phyloP scores from a whole-genome alignment of 1,140 invertebrate genomes.

The Protaetia brevitarsis region DNA sequence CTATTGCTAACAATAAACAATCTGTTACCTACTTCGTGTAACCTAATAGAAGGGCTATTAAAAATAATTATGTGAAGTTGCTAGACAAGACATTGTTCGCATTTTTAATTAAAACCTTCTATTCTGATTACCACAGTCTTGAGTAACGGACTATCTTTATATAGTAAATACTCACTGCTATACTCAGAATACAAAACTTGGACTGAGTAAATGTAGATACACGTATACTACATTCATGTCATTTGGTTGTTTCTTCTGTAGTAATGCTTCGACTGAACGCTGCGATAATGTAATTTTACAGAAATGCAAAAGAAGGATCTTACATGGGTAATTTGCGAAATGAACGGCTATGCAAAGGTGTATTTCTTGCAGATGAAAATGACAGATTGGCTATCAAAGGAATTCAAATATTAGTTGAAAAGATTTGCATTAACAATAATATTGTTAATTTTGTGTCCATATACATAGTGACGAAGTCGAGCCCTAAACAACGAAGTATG shows the following conservation, averaged over 20 bases:
- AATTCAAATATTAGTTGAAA: too few relatives aligned
- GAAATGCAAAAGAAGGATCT: too few relatives aligned
- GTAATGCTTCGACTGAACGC: too few relatives aligned
- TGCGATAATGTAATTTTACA: too few relatives aligned
- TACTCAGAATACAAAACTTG: slow-evolving; percentile 13
- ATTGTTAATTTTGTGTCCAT: too few relatives aligned
- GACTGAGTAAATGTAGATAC: neutral
- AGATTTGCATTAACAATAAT: too few relatives aligned
- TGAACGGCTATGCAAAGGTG: too few relatives aligned
- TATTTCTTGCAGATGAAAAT: too few relatives aligned
- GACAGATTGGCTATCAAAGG: too few relatives aligned
- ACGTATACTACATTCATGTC: neutral
- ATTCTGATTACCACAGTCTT: slow-evolving; percentile 19
- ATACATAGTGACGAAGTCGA: too few relatives aligned
- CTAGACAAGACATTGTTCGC: slow-evolving; percentile 2
- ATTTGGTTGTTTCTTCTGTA: neutral
- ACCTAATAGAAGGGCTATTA: neutral
- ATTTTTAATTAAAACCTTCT: slow-evolving; percentile 15
- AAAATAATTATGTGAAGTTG: neutral
- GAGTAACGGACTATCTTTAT: slow-evolving; percentile 21
- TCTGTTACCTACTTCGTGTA: neutral
- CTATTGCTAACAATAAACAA: neutral
- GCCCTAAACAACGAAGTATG: too few relatives aligned
- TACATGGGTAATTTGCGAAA: too few relatives aligned
- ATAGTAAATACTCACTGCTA: slow-evolving; percentile 10